Base-by-base conservation (phyloP, 2,888 invertebrate genomes). In the Panzeria rudis region DNA sequence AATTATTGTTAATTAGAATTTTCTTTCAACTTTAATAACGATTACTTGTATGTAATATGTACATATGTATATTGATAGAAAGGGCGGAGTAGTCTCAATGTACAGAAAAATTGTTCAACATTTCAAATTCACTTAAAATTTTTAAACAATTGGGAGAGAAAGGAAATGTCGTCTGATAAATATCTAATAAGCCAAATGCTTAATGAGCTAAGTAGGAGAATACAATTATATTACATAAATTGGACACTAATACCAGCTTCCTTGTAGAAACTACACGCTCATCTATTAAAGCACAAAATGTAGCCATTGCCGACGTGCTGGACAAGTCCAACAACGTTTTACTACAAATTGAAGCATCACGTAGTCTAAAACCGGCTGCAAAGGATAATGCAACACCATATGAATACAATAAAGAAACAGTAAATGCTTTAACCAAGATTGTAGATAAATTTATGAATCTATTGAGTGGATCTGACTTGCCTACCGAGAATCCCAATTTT, bases 241-340 rank as follows among this genome's bases (percentile, higher is more conserved):
- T 38, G 20, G 44, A 20, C 32, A 8, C 32, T 56, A 44, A 1
- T 62, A 9, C 1, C 20, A 52, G 15, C 56, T 41, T 20, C 17
- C 32, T 29, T 52, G 0, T 32, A 91, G 91, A 23, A 25, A 62
- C 52, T 3, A 66, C 87, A 13, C 89, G 88, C 1, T 79, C 86
- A 25, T 86, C 88, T 0, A 88, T 90, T 87, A 69, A 72, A 17
- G 62, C 59, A 0, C 92, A 92, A 66, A 80, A 87, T 0, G 76
- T 38, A 13, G 87, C 87, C 17, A 89, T 92, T 1, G 80, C 87
- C 0, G 91, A 92, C 52, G 89, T 92, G 0, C 75, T 89, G 69
- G 91, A 92, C 3, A 91, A 90, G 38, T 90, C 91, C 0, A 92
- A 92, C 71, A 90, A 88, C 66, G 89, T 89, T 0, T 86, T 92